Evolutionary conservation across 2,888 invertebrate species (phyloP), one percentile per base, ranked within the genome.

Genomic region (Penaeus monodon): DNA sequence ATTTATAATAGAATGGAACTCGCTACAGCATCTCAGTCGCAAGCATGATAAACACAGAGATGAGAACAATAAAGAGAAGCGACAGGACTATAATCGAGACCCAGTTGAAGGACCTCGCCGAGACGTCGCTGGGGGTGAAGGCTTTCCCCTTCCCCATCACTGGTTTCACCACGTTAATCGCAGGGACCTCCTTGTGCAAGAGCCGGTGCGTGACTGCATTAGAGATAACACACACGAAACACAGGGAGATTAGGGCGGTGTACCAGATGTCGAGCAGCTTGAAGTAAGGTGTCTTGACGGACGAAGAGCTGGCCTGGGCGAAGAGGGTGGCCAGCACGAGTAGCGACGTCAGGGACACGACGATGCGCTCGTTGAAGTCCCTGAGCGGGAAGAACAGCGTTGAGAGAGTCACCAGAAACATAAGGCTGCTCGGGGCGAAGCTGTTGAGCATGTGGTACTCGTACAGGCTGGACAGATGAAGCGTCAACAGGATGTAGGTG

Each of bases 301-400:
- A 78, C 7, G 78, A 12, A 22, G 17, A 1, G 57, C 49, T 78
- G 27, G 78, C 29, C 38, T 78, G 78, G 20, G 78, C 24, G 57
- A 78, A 78, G 78, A 78, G 78, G 24, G 78, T 44, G 44, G 78
- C 78, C 44, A 78, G 78, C 27, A 78, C 78, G 3, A 78, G 49
- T 1, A 78, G 78, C 20, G 78, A 27, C 12, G 78, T 78, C 57
- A 78, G 44, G 49, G 78, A 78, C 78, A 78, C 44, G 33, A 78
- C 44, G 4, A 78, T 44, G 27, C 78, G 29, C 27, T 78, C 49
- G 27, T 44, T 49, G 78, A 78, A 70, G 70, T 70, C 70, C 1
- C n/a, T 14, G 14, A 70, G 20, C 2, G 70, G 78, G 49, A 78
- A 78, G 57, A 78, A 70, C 27, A 70, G 4, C 27, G 70, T 70